Percentiles rank a stretch among this genome's conserved stretches.
These are phyloP conservation scores for Agrypnus murinus DNA, from an alignment of 2,888 invertebrate species.

Conservation along the genomic window DNA sequence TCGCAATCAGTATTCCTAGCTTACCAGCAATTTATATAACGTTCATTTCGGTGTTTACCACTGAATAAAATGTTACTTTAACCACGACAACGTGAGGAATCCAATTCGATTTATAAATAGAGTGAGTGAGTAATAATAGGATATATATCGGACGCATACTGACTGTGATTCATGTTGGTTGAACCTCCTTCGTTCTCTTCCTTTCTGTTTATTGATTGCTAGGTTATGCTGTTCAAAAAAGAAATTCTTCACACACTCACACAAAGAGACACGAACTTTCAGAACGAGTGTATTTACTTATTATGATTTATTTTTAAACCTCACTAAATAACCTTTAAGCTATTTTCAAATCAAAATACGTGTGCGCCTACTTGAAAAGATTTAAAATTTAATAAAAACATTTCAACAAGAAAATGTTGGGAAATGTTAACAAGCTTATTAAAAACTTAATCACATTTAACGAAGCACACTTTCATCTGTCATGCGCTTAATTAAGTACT, in stretches of 20 bases:
- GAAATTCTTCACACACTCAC: background rate
- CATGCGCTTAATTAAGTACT: conserved; percentile 21
- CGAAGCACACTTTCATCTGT: conserved; percentile 20
- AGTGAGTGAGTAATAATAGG: conserved; percentile 49
- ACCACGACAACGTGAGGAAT: conserved; percentile 41
- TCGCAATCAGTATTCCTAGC: conserved; percentile 35
- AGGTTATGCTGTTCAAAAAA: background rate
- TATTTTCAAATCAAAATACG: conserved; percentile 9
- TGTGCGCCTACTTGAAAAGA: background rate
- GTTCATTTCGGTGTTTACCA: conserved; percentile 36
- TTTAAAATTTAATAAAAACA: conserved; percentile 3
- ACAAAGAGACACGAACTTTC: background rate
- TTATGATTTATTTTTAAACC: conserved; percentile 5
- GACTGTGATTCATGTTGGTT: conserved; percentile 21
- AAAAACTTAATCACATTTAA: conserved; percentile 18
- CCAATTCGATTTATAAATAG: conserved; percentile 53
- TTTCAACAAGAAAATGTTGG: background rate
- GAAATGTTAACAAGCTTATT: conserved; percentile 9
- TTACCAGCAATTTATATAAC: conserved; percentile 42
- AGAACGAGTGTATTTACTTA: background rate
- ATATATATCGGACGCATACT: conserved; percentile 10
- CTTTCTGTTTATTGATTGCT: conserved; percentile 9
- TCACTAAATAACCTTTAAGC: conserved; percentile 17
- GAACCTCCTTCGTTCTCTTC: background rate
- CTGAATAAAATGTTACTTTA: conserved; percentile 39